Base-by-base conservation (phyloP, 2,113 vertebrate genomes). In the Grus americana region DNA sequence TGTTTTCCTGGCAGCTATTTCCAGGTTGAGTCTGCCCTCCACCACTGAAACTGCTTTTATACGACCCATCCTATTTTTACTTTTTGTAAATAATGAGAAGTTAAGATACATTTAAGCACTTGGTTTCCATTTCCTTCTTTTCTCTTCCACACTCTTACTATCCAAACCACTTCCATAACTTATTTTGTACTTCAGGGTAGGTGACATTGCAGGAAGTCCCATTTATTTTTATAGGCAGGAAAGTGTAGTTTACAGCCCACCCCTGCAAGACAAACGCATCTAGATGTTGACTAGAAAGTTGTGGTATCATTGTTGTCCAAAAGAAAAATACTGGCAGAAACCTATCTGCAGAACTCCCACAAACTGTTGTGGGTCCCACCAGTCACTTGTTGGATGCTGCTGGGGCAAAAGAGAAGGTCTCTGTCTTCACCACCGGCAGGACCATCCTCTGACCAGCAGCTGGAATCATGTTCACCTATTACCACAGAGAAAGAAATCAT, bases 381-480 rank as follows among this genome's bases (percentile, higher is more conserved):
- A 68, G 67, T 12, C 22, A 32, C 42, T 38, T 27, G 15, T 0
- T 11, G 44, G 54, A 79, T 50, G 34, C 29, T 65, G 63, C n/a
- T 36, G 24, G 38, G 32, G 29, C 46, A 73, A 23, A 29, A 73
- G 21, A 24, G 13, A 47, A 13, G 11, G 13, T 5, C 6, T 23
- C 10, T 5, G 10, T 6, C 26, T 15, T 57, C 30, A 6, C 13
- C 38, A n/a, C 1, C 3, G 0, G 12, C 10, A 6, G 30, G 38
- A 58, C 22, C 52, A 50, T n/a, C 34, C 75, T 40, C 84, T 24
- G 46, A 38, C 1, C 55, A 26, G 18, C 23, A 55, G 10, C 30
- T 7, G n/a, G 6, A 27, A 34, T 13, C 23, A 6, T 0, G 0
- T 23, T 30, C 5, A 15, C 5, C 26, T 42, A 3, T 2, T 22